Percentiles rank a stretch among this genome's conserved stretches.
phyloP scores from a whole-genome alignment of 2,113 vertebrate genomes.

The Coptodon bakossiorum region DNA sequence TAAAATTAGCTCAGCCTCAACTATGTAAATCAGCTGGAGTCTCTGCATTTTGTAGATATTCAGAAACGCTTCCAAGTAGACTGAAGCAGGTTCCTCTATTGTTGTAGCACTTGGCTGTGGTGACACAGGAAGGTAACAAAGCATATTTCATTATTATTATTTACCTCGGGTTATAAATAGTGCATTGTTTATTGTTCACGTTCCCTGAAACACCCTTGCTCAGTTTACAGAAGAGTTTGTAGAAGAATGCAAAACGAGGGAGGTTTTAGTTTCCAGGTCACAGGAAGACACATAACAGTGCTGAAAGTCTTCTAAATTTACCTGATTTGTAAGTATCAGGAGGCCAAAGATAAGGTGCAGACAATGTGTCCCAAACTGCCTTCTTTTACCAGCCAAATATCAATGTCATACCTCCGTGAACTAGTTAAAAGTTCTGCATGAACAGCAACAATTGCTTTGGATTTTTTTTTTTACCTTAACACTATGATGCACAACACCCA shows the following conservation, averaged over 20 bases:
- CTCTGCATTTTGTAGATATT: neutral
- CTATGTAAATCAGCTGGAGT: neutral
- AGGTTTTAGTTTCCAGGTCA: conserved; percentile 19
- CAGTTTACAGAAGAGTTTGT: conserved; percentile 10
- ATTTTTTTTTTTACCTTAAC: neutral
- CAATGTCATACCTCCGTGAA: neutral
- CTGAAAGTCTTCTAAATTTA: conserved; percentile 25
- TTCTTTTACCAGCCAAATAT: neutral
- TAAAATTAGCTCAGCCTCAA: neutral
- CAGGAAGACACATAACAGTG: conserved; percentile 24
- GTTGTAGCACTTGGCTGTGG: conserved; percentile 37
- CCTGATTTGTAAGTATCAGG: neutral
- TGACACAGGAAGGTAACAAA: conserved; percentile 26
- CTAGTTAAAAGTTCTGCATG: neutral
- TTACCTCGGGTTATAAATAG: conserved; percentile 66
- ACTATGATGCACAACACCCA: neutral
- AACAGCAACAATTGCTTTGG: neutral
- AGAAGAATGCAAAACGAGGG: conserved; percentile 28
- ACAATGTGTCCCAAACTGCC: neutral
- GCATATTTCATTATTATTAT: neutral
- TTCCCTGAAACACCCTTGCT: neutral
- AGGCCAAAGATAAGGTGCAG: neutral
- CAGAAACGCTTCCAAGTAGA: neutral
- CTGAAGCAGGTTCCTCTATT: conserved; percentile 26
- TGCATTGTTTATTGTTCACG: conserved; percentile 72